These are phyloP conservation scores for Eupithecia abbreviata DNA, from an alignment of 2,888 invertebrate species.

Conservation along the genomic window DNA sequence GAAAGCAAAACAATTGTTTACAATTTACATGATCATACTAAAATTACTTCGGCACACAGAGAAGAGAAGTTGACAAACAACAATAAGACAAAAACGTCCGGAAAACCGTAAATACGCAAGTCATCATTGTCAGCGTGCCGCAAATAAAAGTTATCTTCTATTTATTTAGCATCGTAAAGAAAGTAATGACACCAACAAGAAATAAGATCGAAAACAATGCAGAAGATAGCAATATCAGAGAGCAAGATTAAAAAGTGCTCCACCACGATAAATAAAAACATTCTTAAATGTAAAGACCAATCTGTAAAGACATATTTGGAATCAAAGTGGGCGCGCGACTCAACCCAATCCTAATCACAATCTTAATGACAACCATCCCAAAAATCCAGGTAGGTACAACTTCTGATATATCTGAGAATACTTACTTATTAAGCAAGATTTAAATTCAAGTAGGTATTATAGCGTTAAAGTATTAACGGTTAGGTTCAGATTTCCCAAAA, in stretches of 20 bases:
- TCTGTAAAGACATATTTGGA: constrained; percentile 4
- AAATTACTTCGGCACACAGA: constrained; percentile 54
- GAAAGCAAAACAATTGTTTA: constrained; percentile 56
- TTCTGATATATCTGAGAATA: neutral
- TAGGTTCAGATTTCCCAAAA: neutral
- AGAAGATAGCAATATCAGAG: constrained; percentile 23
- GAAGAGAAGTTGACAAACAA: constrained; percentile 43
- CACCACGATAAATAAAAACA: neutral
- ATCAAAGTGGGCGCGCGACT: neutral
- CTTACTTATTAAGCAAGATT: neutral
- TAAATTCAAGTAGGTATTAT: neutral
- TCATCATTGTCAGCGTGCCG: neutral
- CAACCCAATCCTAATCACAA: neutral
- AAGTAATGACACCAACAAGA: constrained; percentile 29
- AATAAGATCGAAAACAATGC: constrained; percentile 31
- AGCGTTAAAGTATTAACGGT: neutral
- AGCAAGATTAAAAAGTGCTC: constrained; percentile 12
- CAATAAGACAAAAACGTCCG: constrained; percentile 22
- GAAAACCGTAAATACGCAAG: neutral
- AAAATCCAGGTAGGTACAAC: neutral
- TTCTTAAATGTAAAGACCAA: neutral
- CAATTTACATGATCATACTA: constrained; percentile 45
- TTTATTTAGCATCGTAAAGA: constrained; percentile 23
- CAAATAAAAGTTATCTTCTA: constrained; percentile 11
- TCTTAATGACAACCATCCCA: neutral